phyloP scores from a whole-genome alignment of 2,888 invertebrate genomes.

The Cantharis flavilabris region DNA sequence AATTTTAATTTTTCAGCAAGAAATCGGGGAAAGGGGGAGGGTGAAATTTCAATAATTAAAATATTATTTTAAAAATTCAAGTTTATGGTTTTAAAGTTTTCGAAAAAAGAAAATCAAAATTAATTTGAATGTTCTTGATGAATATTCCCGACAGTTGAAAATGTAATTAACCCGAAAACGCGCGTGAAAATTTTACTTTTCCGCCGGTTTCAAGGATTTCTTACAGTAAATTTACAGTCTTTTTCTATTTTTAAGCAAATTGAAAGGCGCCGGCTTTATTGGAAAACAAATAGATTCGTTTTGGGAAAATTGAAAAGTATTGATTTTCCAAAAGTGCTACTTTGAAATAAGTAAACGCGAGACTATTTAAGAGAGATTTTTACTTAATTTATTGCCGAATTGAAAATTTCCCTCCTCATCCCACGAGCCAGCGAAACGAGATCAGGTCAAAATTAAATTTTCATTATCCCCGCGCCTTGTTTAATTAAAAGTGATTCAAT shows the following conservation, averaged over 20 bases:
- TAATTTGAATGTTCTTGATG: not conserved
- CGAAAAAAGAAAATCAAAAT: not conserved
- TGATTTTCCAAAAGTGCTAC: not conserved
- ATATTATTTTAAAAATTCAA: not conserved
- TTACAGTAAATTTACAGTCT: not conserved
- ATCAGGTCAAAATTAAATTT: not conserved
- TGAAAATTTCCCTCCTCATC: not conserved
- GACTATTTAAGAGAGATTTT: not conserved
- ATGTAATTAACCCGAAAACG: not conserved
- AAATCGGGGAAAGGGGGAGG: not conserved
- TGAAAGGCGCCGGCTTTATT: not conserved
- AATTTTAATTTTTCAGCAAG: too few relatives aligned
- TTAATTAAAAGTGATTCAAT: not conserved
- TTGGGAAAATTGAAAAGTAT: not conserved
- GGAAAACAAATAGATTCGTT: not conserved
- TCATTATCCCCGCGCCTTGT: not conserved
- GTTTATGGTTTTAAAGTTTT: not conserved
- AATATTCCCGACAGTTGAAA: not conserved
- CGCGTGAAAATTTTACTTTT: not conserved
- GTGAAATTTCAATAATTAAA: not conserved
- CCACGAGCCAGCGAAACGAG: not conserved
- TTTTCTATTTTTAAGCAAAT: not conserved
- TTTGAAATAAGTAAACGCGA: not conserved
- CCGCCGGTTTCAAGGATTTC: not conserved
- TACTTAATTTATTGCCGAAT: not conserved